A percentile compares a stretch with the other conserved stretches of the same genome.
These are phyloP conservation scores for Alviniconcha marisindica DNA, from an alignment of 1,140 invertebrate genomes.

Conservation along the genomic window DNA sequence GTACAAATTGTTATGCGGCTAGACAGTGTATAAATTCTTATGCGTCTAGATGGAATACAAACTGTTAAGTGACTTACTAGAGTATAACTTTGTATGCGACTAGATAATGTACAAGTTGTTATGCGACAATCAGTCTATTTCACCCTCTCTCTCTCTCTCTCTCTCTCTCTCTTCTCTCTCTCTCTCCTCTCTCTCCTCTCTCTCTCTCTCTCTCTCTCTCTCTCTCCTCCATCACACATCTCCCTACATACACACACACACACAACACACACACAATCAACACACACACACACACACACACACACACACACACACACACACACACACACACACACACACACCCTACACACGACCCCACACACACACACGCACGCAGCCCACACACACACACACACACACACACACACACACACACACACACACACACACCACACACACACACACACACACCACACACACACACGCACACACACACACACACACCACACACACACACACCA, in stretches of 20 bases:
- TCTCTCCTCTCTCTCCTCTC: neutral
- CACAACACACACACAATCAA: neutral
- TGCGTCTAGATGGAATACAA: neutral
- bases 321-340: neutral
- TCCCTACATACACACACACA: neutral
- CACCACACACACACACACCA: too few species aligned
- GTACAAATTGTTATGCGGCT: neutral
- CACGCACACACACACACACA: neutral
- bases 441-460: neutral
- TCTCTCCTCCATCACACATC: neutral
- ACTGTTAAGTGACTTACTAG: too few species aligned
- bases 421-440: too few species aligned
- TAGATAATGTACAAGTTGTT: neutral
- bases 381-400: constrained; percentile 26
- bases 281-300: neutral
- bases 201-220: neutral
- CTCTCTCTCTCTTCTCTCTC: neutral
- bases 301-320: too few species aligned
- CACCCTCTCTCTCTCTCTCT: constrained; percentile 11
- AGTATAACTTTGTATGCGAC: neutral
- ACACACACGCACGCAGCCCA: constrained; percentile 10
- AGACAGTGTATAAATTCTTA: neutral
- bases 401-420: constrained; percentile 27
- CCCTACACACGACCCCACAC: neutral
- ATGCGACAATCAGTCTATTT: neutral